A percentile compares a stretch with the other conserved stretches of the same genome.
Conservation (phyloP, 2,888 invertebrate genomes). For the Pyralis farinalis region DNA sequence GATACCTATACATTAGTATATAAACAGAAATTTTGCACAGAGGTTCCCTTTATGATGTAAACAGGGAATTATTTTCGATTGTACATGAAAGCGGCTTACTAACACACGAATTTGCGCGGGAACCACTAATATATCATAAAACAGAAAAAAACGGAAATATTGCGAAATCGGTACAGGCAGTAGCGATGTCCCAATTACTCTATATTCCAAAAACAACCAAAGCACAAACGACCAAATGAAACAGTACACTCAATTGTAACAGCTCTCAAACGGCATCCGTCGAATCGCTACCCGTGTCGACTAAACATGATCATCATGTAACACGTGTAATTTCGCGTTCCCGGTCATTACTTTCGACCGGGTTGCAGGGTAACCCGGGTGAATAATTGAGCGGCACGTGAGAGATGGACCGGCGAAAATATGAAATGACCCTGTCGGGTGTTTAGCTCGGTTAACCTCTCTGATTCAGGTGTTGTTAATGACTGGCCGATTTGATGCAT, state of each 20-base stretch:
- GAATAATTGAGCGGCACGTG: conserved; percentile 68
- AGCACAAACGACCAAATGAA: conserved; percentile 20
- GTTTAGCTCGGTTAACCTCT: conserved; percentile 35
- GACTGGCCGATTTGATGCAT: conserved; percentile 28
- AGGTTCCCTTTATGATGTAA: no score
- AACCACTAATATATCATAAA: no score
- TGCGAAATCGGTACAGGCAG: no score
- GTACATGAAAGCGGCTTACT: no score
- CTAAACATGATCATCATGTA: conserved; percentile 71
- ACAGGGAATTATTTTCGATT: no score
- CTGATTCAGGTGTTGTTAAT: conserved; percentile 33
- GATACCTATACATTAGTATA: no score
- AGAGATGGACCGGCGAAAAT: conserved; percentile 69
- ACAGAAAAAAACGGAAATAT: no score
- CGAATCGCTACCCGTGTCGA: conserved; percentile 51
- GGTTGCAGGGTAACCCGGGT: conserved; percentile 43
- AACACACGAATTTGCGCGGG: no score
- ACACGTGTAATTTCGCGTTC: conserved; percentile 72
- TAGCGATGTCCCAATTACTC: no score
- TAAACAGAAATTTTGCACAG: no score
- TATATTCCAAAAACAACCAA: background rate
- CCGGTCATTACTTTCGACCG: conserved; percentile 69
- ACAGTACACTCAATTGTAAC: conserved; percentile 21
- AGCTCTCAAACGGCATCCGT: conserved; percentile 55
- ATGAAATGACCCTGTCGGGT: conserved; percentile 67